phyloP scores from a whole-genome alignment of 64 coral and sea anemone species.

The Trachythela sp. region DNA sequence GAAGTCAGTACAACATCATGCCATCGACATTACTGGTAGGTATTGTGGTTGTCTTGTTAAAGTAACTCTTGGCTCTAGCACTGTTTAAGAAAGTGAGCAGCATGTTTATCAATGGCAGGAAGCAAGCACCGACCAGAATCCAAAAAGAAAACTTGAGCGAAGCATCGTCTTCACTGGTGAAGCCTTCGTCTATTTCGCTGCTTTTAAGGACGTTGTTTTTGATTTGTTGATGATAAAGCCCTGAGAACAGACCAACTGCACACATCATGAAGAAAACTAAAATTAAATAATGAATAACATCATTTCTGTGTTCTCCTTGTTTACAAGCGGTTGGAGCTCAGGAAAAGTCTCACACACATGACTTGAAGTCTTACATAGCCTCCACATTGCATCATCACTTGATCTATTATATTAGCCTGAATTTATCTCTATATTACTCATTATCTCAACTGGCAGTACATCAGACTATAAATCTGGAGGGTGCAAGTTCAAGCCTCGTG shows the following conservation, averaged over 20 bases:
- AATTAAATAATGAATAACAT: not conserved
- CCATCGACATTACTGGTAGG: conserved; percentile 16
- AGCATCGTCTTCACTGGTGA: not conserved
- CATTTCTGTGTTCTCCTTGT: too few species aligned
- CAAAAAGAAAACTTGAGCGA: not conserved
- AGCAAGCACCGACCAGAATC: not conserved
- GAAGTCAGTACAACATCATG: not conserved
- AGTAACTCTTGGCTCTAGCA: not conserved
- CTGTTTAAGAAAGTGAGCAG: not conserved
- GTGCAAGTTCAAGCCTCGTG: too few species aligned
- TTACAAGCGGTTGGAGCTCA: too few species aligned
- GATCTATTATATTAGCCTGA: too few species aligned
- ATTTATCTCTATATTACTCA: too few species aligned
- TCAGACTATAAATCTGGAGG: too few species aligned
- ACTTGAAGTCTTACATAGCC: too few species aligned
- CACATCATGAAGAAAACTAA: conserved; percentile 5
- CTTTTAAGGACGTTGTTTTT: not conserved
- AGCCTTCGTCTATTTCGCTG: not conserved
- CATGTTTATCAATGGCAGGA: conserved; percentile 6
- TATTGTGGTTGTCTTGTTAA: not conserved
- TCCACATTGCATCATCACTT: too few species aligned
- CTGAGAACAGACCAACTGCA: not conserved
- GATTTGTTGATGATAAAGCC: not conserved
- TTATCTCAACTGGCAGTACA: too few species aligned
- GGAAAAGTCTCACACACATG: too few species aligned